These are phyloP conservation scores for Epinotia demarniana DNA, from an alignment of 2,888 invertebrate genomes.

Conservation along the genomic window DNA sequence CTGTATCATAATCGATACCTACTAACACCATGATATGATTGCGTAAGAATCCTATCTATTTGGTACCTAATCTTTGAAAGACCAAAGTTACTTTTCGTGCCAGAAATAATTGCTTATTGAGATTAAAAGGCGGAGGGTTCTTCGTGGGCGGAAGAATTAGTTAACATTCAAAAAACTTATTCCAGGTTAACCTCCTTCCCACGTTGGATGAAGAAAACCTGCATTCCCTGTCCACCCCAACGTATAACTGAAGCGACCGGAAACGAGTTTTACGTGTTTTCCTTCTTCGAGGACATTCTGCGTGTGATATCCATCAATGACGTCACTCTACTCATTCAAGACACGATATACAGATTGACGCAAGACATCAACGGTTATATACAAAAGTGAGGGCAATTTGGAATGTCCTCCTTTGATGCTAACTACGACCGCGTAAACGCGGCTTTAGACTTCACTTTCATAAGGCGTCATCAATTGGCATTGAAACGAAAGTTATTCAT, in stretches of 20 bases:
- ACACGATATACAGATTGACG: conserved; percentile 87
- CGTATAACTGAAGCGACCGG: conserved; percentile 82
- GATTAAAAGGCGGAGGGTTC: neutral
- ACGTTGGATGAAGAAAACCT: conserved; percentile 94
- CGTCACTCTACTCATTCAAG: conserved; percentile 87
- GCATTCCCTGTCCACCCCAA: conserved; percentile 88
- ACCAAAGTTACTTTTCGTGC: neutral
- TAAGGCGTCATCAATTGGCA: no score
- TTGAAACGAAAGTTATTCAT: no score
- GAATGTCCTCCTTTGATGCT: no score
- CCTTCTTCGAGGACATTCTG: conserved; percentile 92
- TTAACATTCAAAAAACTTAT: neutral
- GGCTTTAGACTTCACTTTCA: no score
- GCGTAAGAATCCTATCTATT: neutral
- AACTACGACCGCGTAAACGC: no score
- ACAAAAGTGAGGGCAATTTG: conserved; percentile 73
- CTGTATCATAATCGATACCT: neutral
- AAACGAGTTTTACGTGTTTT: conserved; percentile 86
- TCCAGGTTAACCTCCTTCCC: conserved; percentile 88
- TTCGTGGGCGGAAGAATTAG: neutral
- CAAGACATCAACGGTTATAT: conserved; percentile 87
- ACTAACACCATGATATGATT: no score
- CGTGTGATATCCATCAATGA: conserved; percentile 89
- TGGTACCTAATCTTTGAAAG: neutral
- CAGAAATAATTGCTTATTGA: no score